A percentile compares a stretch with the other conserved stretches of the same genome.
These are phyloP conservation scores for Erynnis tages DNA, from an alignment of 2,888 invertebrate genomes.

Conservation along the genomic window DNA sequence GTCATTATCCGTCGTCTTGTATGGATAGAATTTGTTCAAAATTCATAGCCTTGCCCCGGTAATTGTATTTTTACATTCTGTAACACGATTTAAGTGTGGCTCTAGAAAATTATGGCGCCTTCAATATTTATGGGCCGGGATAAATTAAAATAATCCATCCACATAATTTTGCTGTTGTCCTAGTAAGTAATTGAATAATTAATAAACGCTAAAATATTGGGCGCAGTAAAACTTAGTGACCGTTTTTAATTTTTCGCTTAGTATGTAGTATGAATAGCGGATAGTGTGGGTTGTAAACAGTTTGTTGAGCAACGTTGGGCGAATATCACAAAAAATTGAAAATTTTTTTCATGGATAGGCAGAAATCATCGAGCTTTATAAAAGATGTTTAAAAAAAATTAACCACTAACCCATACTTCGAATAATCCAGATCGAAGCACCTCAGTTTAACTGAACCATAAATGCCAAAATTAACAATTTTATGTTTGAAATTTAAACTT, in stretches of 20 bases:
- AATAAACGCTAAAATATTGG: constrained; percentile 37
- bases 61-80: constrained; percentile 1
- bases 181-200: constrained; percentile 43
- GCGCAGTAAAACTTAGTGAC: background rate
- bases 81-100: background rate
- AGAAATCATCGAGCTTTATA: too few species aligned
- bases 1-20: background rate
- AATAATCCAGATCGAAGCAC: too few species aligned
- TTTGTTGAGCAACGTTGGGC: too few species aligned
- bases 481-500: too few species aligned
- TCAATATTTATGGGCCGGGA: constrained; percentile 51
- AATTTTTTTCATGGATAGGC: background rate
- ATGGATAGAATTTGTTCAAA: constrained; percentile 6
- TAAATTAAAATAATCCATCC: constrained; percentile 54
- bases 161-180: constrained; percentile 31
- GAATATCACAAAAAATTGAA: too few species aligned
- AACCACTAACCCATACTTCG: too few species aligned
- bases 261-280: too few species aligned
- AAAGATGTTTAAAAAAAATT: too few species aligned
- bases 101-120: constrained; percentile 50
- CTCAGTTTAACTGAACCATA: too few species aligned
- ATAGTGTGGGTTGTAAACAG: too few species aligned
- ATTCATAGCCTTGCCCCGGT: background rate
- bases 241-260: constrained; percentile 19
- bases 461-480: too few species aligned